phyloP scores from a whole-genome alignment of 1,140 invertebrate genomes.

The Nephotettix cincticeps region DNA sequence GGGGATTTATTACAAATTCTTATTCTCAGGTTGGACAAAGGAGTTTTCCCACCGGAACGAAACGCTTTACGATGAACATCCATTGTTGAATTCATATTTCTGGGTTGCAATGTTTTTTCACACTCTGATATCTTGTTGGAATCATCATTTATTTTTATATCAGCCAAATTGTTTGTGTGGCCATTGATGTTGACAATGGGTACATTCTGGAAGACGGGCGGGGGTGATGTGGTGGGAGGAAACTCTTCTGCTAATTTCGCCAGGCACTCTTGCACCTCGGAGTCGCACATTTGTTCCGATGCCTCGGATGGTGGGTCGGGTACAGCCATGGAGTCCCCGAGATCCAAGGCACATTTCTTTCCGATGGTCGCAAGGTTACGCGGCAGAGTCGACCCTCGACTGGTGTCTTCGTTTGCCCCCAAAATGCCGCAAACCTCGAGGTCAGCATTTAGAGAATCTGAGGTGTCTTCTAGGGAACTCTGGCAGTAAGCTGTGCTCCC shows the following conservation, averaged over 20 bases:
- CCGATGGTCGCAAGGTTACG: constrained; percentile 32
- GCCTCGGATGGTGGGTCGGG: not conserved
- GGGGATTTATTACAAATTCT: constrained; percentile 27
- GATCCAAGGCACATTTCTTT: constrained; percentile 35
- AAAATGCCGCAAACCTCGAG: constrained; percentile 43
- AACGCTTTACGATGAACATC: constrained; percentile 32
- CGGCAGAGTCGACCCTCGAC: constrained; percentile 10
- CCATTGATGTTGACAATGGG: not conserved
- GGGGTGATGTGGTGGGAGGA: not conserved
- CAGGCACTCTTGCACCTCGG: not conserved
- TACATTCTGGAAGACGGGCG: constrained; percentile 2
- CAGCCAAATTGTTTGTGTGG: too few relatives aligned
- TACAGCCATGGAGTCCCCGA: constrained; percentile 22
- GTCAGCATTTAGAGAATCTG: constrained; percentile 53
- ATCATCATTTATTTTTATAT: constrained; percentile 1
- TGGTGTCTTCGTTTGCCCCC: constrained; percentile 20
- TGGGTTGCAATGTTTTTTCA: constrained; percentile 14
- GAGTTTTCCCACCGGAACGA: constrained; percentile 33
- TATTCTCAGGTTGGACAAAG: constrained; percentile 21
- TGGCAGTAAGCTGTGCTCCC: constrained; percentile 44
- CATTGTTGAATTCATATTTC: constrained; percentile 11
- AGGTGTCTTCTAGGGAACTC: constrained; percentile 50
- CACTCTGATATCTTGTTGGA: not conserved
- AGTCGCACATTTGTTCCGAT: not conserved
- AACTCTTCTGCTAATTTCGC: not conserved